Evolutionary conservation across 2,888 invertebrate genomes (phyloP), one percentile per base, ranked within the genome.

Genomic region (Hybos culiciformis): DNA sequence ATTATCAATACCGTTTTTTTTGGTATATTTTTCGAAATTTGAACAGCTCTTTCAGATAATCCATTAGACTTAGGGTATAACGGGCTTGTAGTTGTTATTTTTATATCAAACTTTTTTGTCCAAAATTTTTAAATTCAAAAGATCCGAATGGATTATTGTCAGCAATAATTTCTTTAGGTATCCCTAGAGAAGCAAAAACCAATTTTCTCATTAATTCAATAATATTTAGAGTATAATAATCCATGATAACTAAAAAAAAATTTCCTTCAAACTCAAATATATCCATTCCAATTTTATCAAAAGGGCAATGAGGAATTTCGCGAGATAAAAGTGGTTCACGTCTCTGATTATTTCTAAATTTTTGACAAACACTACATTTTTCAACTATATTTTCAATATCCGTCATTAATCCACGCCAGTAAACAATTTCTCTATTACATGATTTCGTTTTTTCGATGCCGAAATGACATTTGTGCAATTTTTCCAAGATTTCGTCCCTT

Each of bases 241-340:
- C 54, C 12, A 46, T 39, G 18, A 53, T 39, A 8, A 54, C 45
- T 37, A 57, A 43, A 43, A 49, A 54, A 36, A 3, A 14, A 24
- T 34, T 37, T 2, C 31, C 32, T 3, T 14, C 24, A 24, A 39
- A 12, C 18, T 43, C 48, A 41, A 38, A 45, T 46, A 58, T 53
- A 50, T 58, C 57, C 21, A 50, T 43, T 32, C 44, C 51, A 23
- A 58, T 39, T 37, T 53, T 54, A 34, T 51, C 15, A 32, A 32
- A 32, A 4, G 43, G 39, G n/a, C n/a, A n/a, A n/a, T n/a, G n/a
- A 5, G 41, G 41, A 12, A 39, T 37, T 11, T 39, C 17, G 26
- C 41, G 43, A 5, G 39, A 12, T 24, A 32, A 5, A 12, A 41
- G 19, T 7, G 41, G 34, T 20, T 41, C 39, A 9, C 37, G 40